phyloP scores from a whole-genome alignment of 1,140 invertebrate genomes.

The Drosophila chauvacae region DNA sequence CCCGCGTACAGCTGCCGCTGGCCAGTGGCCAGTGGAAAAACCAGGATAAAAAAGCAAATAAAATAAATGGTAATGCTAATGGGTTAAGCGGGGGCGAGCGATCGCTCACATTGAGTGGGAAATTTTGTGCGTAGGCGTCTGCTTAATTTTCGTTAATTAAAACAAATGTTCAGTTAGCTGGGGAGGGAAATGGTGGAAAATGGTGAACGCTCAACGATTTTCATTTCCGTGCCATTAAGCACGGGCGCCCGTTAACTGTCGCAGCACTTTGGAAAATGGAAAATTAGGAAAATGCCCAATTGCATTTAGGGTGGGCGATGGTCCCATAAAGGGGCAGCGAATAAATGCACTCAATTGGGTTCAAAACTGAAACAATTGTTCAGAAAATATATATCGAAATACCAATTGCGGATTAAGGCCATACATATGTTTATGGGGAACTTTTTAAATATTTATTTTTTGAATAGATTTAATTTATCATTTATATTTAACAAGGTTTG shows the following conservation, averaged over 20 bases:
- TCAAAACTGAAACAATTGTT: neutral
- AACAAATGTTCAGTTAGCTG: slow-evolving; percentile 57
- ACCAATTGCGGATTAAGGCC: no score
- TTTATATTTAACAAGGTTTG: no score
- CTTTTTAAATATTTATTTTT: no score
- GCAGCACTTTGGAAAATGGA: slow-evolving; percentile 20
- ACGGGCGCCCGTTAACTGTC: slow-evolving; percentile 41
- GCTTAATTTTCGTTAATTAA: slow-evolving; percentile 79
- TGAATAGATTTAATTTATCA: no score
- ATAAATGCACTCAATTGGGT: neutral
- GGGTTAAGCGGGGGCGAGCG: slow-evolving; percentile 4
- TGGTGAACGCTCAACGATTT: slow-evolving; percentile 38
- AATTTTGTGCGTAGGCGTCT: slow-evolving; percentile 20
- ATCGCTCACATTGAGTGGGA: slow-evolving; percentile 10
- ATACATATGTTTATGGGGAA: no score
- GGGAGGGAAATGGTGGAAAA: slow-evolving; percentile 44
- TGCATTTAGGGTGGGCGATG: slow-evolving; percentile 24
- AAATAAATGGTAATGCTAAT: slow-evolving; percentile 10
- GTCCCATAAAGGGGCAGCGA: neutral
- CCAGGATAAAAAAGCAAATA: neutral
- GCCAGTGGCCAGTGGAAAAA: neutral
- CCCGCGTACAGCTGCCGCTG: slow-evolving; percentile 51
- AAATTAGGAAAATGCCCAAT: slow-evolving; percentile 28
- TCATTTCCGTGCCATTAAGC: slow-evolving; percentile 77
- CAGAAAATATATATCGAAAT: neutral